Evolutionary conservation across 2,113 vertebrate species (phyloP).

Genomic region (Athene noctua): DNA sequence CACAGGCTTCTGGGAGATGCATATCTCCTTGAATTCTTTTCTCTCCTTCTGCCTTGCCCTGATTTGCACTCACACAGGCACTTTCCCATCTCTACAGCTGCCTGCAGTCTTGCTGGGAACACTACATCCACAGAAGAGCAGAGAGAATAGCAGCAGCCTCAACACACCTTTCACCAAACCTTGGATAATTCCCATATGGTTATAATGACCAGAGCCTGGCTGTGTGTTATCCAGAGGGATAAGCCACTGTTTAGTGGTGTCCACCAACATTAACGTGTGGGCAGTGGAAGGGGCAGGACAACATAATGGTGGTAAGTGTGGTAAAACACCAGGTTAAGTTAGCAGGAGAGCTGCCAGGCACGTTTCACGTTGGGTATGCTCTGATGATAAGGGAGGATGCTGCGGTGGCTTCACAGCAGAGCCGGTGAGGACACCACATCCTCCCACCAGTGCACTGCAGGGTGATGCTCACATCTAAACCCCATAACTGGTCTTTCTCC

Average conservation of each 20-base stretch:
- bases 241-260: not conserved
- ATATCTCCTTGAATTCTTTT: not conserved
- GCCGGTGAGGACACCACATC: not conserved
- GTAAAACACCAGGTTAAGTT: not conserved
- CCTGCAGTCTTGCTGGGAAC: not conserved
- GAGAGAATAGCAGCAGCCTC: not conserved
- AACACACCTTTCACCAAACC: not conserved
- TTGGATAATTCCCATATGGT: accelerated
- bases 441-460: not conserved
- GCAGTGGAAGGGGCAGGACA: not conserved
- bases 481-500: not conserved
- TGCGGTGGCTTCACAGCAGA: not conserved
- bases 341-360: not conserved
- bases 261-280: accelerated
- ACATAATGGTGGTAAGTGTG: accelerated
- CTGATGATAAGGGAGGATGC: not conserved
- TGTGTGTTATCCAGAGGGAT: not conserved
- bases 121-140: not conserved
- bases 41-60: not conserved
- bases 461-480: not conserved
- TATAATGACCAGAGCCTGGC: not conserved
- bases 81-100: not conserved
- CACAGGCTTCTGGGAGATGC: not conserved
- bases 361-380: not conserved
- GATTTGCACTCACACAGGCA: not conserved